Percentiles rank a stretch among this genome's conserved stretches.
These are phyloP conservation scores for Leontopithecus rosalia DNA, from an alignment of 2,797 vertebrate genomes.

Conservation along the genomic window DNA sequence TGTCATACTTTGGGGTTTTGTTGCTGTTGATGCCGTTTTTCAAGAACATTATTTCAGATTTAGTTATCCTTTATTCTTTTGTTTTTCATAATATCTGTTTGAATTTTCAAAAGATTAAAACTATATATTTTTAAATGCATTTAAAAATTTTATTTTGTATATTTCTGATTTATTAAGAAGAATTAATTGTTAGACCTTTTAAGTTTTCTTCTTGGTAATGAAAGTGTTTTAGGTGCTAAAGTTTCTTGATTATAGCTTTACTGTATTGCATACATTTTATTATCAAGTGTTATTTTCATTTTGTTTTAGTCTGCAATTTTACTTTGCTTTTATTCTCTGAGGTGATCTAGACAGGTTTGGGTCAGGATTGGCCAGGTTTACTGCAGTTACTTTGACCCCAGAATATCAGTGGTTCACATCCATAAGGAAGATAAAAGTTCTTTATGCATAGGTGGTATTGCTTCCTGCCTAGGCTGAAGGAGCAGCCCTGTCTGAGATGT, in stretches of 20 bases:
- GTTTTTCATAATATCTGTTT: neutral
- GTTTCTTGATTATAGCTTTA: neutral
- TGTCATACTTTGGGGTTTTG: neutral
- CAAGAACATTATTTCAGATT: neutral
- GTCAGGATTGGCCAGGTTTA: neutral
- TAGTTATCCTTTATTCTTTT: neutral
- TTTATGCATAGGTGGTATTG: neutral
- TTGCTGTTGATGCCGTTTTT: neutral
- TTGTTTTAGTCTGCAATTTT: constrained; percentile 12
- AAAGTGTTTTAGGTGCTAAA: neutral
- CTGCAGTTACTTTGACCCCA: neutral
- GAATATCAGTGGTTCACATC: neutral
- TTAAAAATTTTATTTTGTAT: neutral
- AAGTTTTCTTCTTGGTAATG: neutral
- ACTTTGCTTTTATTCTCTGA: neutral
- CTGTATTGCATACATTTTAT: neutral
- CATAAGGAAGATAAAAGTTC: neutral
- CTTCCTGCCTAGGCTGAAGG: neutral
- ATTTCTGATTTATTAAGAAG: neutral
- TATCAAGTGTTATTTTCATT: constrained; percentile 1
- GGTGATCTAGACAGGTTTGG: neutral
- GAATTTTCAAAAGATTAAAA: neutral
- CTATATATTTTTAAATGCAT: neutral
- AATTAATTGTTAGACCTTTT: neutral
- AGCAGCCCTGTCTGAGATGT: neutral